Percentiles rank a stretch among this genome's conserved stretches.
These are phyloP conservation scores for Gallinago nigripennis DNA, from an alignment of 2,797 vertebrate genomes.

Conservation along the genomic window DNA sequence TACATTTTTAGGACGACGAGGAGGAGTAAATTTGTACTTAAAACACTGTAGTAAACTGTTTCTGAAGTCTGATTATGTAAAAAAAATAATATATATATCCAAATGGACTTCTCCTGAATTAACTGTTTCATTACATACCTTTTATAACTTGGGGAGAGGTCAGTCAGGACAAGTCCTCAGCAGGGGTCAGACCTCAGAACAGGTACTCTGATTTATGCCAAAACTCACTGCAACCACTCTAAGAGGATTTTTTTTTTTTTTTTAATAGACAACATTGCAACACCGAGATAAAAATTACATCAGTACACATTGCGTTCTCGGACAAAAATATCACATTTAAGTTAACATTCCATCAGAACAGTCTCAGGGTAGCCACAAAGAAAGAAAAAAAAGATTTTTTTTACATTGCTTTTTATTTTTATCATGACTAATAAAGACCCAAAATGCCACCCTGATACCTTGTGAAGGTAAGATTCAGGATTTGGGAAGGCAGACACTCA, in stretches of 20 bases:
- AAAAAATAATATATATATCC: neutral
- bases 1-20: neutral
- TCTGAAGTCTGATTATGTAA: neutral
- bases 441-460: neutral
- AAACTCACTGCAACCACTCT: too few species aligned
- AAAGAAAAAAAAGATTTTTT: neutral
- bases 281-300: constrained; percentile 7
- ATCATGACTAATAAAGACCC: neutral
- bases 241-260: neutral
- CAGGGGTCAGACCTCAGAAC: neutral
- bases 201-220: neutral
- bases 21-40: neutral
- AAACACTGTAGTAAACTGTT: neutral
- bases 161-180: neutral
- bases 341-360: neutral
- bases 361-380: neutral
- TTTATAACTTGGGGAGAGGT: neutral
- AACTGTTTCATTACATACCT: neutral
- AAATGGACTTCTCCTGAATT: neutral
- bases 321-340: neutral
- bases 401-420: neutral
- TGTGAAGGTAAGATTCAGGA: neutral
- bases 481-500: neutral
- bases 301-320: neutral
- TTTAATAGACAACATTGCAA: neutral